Evolutionary conservation across 2,113 vertebrate genomes (phyloP).

Genomic region (Psettodes erumei): DNA sequence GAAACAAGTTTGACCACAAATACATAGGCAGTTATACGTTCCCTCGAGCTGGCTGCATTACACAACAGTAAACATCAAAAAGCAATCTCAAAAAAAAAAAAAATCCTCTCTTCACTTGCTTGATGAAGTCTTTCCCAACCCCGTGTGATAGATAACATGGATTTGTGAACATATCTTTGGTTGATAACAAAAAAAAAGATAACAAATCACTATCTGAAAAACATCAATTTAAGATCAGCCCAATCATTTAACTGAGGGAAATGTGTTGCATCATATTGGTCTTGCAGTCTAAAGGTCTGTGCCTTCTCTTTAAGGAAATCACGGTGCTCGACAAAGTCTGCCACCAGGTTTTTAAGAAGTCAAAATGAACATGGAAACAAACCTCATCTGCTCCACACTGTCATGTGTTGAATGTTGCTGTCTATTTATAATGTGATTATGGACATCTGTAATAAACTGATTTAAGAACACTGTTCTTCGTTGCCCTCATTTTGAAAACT

Average conservation of each 20-base stretch:
- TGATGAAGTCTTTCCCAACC: background rate
- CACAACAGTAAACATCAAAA: background rate
- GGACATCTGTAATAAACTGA: slow-evolving; percentile 60
- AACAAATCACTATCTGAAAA: background rate
- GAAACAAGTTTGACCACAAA: background rate
- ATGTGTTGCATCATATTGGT: slow-evolving; percentile 37
- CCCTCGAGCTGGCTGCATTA: background rate
- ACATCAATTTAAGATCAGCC: background rate
- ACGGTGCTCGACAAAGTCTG: slow-evolving; percentile 90
- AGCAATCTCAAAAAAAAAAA: background rate
- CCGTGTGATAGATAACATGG: background rate
- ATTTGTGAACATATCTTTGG: slow-evolving; percentile 1
- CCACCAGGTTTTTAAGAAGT: slow-evolving; percentile 91
- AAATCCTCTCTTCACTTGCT: too few species aligned
- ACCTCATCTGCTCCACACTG: background rate
- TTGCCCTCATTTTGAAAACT: too few species aligned
- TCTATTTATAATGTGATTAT: slow-evolving; percentile 53
- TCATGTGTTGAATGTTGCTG: slow-evolving; percentile 7
- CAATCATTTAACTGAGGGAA: slow-evolving; percentile 19
- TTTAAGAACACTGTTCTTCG: background rate
- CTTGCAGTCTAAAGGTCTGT: slow-evolving; percentile 62
- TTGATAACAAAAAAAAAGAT: slow-evolving; percentile 35
- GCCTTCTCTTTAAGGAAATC: slow-evolving; percentile 86
- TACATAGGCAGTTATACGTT: background rate
- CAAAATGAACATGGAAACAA: slow-evolving; percentile 62